phyloP scores from a whole-genome alignment of 2,797 vertebrate species.

The Diglossa cyanea region DNA sequence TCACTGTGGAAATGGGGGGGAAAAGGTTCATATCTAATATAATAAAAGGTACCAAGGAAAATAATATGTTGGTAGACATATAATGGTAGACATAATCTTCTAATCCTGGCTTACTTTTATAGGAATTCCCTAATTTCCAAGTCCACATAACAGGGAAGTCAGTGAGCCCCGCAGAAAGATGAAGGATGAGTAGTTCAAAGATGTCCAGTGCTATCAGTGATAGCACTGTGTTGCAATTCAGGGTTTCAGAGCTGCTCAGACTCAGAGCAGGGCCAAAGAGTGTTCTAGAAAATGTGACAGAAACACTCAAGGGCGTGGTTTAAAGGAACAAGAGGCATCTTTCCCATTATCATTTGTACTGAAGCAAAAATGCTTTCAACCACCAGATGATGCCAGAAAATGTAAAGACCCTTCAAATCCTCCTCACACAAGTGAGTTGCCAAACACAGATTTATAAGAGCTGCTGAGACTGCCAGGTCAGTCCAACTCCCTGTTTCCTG shows the following conservation, averaged over 20 bases:
- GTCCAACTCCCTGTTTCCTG: not conserved
- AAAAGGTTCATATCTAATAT: not conserved
- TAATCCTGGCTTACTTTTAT: not conserved
- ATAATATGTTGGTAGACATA: not conserved
- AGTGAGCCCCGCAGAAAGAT: not conserved
- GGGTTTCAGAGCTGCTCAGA: not conserved
- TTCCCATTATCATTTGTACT: not conserved
- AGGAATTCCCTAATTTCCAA: not conserved
- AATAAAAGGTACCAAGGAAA: not conserved
- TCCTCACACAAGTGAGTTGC: not conserved
- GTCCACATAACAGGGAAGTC: not conserved
- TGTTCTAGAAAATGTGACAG: not conserved
- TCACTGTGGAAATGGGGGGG: not conserved
- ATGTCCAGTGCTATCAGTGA: fast-evolving
- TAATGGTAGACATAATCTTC: not conserved
- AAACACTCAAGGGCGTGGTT: not conserved
- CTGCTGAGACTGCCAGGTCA: not conserved
- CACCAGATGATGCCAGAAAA: not conserved
- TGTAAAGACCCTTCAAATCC: not conserved
- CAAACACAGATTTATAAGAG: not conserved
- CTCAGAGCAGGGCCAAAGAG: not conserved
- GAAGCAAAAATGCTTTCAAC: not conserved
- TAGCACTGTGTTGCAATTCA: not conserved
- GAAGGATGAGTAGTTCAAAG: not conserved
- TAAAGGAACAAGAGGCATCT: not conserved